Evolutionary conservation across 2,888 invertebrate genomes (phyloP).

Genomic region (Mythimna lalbum): DNA sequence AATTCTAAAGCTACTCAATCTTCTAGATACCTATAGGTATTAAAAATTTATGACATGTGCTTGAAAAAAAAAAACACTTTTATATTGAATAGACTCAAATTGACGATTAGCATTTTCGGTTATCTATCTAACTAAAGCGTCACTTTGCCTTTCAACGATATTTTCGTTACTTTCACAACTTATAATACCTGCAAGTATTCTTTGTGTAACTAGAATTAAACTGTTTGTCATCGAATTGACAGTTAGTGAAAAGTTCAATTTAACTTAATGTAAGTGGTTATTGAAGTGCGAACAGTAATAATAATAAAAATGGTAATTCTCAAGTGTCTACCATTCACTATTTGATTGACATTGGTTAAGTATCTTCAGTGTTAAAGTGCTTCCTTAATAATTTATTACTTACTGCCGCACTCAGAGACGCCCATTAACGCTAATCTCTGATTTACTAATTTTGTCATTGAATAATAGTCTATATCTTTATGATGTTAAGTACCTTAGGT

Average conservation of each 20-base stretch:
- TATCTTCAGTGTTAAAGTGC: conserved; percentile 20
- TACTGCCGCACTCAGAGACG: too few relatives aligned
- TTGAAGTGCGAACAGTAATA: conserved; percentile 41
- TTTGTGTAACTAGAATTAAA: conserved; percentile 30
- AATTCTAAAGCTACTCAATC: background rate
- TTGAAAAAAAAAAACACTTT: conserved; percentile 5
- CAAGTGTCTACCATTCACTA: conserved; percentile 15
- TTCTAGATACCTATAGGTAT: background rate
- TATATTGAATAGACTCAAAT: conserved; percentile 22
- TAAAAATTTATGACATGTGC: background rate
- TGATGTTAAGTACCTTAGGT: too few relatives aligned
- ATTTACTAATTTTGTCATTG: too few relatives aligned
- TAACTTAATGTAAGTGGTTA: conserved; percentile 35
- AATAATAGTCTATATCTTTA: too few relatives aligned
- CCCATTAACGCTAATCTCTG: too few relatives aligned
- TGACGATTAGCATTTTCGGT: conserved; percentile 21
- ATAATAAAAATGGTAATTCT: conserved; percentile 26
- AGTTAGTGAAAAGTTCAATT: conserved; percentile 44
- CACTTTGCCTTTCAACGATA: conserved; percentile 2
- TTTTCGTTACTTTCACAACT: conserved; percentile 36
- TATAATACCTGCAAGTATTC: background rate
- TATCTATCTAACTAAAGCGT: background rate
- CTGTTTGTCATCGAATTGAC: conserved; percentile 33
- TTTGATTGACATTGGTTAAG: conserved; percentile 52
- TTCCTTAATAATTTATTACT: conserved; percentile 4